Evolutionary conservation across 2,113 vertebrate genomes (phyloP).

Genomic region (Megaceryle torquata): DNA sequence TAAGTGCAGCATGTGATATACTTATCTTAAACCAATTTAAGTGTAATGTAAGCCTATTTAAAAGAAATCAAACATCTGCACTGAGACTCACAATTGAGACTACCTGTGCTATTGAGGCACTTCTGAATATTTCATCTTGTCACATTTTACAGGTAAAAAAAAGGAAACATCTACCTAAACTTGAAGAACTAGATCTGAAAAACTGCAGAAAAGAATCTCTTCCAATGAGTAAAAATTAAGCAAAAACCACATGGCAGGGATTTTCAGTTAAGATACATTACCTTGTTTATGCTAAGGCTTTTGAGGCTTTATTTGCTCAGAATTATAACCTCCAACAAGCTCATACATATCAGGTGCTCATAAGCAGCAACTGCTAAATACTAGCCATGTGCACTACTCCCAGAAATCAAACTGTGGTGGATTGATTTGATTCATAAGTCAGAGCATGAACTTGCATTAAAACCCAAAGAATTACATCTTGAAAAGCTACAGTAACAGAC

Average conservation of each 20-base stretch:
- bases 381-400: not conserved
- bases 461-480: slow-evolving; percentile 26
- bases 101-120: not conserved
- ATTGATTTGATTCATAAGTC: not conserved
- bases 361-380: not conserved
- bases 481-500: slow-evolving; percentile 21
- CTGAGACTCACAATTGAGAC: not conserved
- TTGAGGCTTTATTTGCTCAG: not conserved
- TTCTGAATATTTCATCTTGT: not conserved
- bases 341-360: not conserved
- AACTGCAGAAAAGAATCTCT: not conserved
- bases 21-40: not conserved
- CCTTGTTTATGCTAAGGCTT: not conserved
- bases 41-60: not conserved
- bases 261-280: not conserved
- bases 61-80: not conserved
- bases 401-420: not conserved
- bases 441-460: slow-evolving; percentile 16
- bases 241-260: not conserved
- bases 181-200: not conserved
- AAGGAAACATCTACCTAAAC: not conserved
- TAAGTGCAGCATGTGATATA: not conserved
- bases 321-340: not conserved
- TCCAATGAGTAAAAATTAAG: not conserved
- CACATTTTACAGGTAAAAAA: not conserved